phyloP scores from a whole-genome alignment of 2,888 invertebrate species.

The Odontocerum albicorne region DNA sequence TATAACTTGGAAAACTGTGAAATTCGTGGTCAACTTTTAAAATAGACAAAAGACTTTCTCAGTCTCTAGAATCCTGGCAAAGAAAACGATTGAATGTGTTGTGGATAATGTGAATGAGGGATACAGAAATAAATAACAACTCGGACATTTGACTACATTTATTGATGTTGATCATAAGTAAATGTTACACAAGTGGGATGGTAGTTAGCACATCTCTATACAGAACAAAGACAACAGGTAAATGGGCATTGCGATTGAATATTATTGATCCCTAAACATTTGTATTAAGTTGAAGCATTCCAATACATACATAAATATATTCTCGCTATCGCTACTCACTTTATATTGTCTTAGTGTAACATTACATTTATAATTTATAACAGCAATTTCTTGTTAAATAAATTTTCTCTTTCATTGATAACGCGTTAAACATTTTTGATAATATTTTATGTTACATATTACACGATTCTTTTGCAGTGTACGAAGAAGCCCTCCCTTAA shows the following conservation, averaged over 20 bases:
- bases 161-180: conserved; percentile 36
- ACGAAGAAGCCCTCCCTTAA: conserved; percentile 13
- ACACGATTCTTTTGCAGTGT: conserved; percentile 20
- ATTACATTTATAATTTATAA: conserved; percentile 30
- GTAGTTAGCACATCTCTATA: conserved; percentile 33
- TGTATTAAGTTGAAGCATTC: conserved; percentile 31
- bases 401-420: conserved; percentile 35
- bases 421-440: conserved; percentile 28
- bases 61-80: too few species aligned
- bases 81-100: too few species aligned
- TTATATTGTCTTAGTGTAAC: conserved; percentile 35
- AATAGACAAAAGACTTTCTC: too few species aligned
- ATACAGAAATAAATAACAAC: conserved; percentile 7
- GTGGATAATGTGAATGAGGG: background rate
- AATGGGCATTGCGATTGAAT: conserved; percentile 23
- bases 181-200: conserved; percentile 34
- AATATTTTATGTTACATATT: conserved; percentile 30
- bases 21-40: too few species aligned
- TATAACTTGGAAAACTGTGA: too few species aligned
- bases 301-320: conserved; percentile 35
- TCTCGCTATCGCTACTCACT: conserved; percentile 34
- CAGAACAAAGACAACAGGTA: conserved; percentile 31
- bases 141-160: conserved; percentile 32
- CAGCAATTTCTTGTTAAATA: conserved; percentile 35
- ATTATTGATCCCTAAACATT: conserved; percentile 34